Evolutionary conservation across 2,888 invertebrate genomes (phyloP), one percentile per base, ranked within the genome.

Genomic region (Fabriciana adippe): DNA sequence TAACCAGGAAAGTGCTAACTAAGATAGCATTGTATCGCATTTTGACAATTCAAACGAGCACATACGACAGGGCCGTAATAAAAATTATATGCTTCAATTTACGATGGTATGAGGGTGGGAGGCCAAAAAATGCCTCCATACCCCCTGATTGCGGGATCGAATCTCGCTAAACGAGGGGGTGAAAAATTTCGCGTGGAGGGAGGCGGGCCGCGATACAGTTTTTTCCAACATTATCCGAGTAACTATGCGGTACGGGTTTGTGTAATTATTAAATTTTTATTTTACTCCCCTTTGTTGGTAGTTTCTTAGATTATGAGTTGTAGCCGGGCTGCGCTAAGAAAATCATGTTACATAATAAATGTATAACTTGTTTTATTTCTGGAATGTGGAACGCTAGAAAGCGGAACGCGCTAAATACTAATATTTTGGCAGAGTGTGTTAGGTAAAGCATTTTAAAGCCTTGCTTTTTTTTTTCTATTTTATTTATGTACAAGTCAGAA

Each of bases 51-150:
- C 77, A 73, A 77, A 80, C 79, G 83, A 82, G 78, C 88, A 85
- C 83, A 88, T 83, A 89, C 89, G 89, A 88, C 90, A 88, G 85
- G 83, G 81, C 80, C 82, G 92, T 91, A 92, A 92, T 92, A 92
- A 92, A 92, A 92, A 92, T 92, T 92, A 92, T 92, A 92, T 92
- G 92, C 92, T 90, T 90, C 92, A 92, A 92, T 92, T 92, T 92
- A 92, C 91, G 91, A 89, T 81, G 86, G 73, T 76, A 79, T 79
- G 79, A 80, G 79, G 80, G 74, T 75, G 84, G 85, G 84, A 81
- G 80, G 78, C 85, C 82, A 84, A 87, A 91, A 90, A 88, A 82
- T 82, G 70, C 85, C 87, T 82, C 88, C 87, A 80, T 69, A 74
- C 86, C 84, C 88, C 87, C 88, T 88, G 89, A 90, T 90, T 90